Percentiles rank a stretch among this genome's conserved stretches.
Conservation (phyloP, 2,888 invertebrate species). For the Cryptocephalus moraei region DNA sequence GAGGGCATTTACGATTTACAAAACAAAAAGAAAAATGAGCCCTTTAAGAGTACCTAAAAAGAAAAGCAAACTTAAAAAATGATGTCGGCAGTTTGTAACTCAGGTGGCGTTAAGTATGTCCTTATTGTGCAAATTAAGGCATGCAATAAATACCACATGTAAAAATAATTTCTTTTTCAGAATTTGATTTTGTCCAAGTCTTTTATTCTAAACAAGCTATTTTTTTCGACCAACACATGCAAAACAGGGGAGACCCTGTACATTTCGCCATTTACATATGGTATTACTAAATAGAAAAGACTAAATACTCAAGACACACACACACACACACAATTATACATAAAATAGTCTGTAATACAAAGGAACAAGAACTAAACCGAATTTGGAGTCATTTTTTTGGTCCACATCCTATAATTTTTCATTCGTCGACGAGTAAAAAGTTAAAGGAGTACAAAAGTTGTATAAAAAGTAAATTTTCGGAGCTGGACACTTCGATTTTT, state of each 20-base stretch:
- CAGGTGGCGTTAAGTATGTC: too few relatives aligned
- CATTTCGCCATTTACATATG: background rate
- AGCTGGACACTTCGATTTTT: conserved; percentile 18
- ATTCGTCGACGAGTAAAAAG: conserved; percentile 8
- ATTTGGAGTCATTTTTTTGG: conserved; percentile 2
- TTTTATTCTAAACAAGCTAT: too few relatives aligned
- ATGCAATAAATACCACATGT: too few relatives aligned
- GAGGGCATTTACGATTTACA: background rate
- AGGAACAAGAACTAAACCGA: background rate
- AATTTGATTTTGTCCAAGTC: too few relatives aligned
- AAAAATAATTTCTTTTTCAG: too few relatives aligned
- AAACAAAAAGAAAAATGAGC: background rate
- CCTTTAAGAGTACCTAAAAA: background rate
- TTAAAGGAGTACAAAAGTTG: conserved; percentile 15
- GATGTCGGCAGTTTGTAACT: too few relatives aligned
- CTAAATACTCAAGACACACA: conserved; percentile 2
- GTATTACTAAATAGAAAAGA: too few relatives aligned
- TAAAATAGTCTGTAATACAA: background rate
- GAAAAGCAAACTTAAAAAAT: background rate
- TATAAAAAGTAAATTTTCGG: conserved; percentile 20
- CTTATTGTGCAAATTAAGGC: too few relatives aligned
- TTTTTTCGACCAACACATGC: too few relatives aligned
- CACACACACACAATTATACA: conserved; percentile 2
- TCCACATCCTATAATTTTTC: conserved; percentile 10
- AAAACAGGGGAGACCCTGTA: too few relatives aligned